Evolutionary conservation across 2,888 invertebrate genomes (phyloP), one percentile per base, ranked within the genome.

Genomic region (Ellobium chinense): DNA sequence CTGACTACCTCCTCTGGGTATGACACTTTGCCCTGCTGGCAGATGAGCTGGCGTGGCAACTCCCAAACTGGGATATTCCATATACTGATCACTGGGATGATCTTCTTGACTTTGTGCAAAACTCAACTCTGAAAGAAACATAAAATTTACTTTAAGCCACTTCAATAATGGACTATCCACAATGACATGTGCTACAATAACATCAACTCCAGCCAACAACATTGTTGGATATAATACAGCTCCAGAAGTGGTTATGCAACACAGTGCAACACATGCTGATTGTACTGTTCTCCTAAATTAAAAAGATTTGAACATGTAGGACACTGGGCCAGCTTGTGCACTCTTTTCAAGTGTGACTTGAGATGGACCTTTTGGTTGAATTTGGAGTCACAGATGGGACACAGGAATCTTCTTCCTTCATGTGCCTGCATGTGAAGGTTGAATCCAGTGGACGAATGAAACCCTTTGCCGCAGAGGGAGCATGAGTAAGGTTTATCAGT

Each of bases 341-440:
- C 68, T 24, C 54, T 58, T 18, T 80, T 74, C 37, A 80, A 31
- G 34, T 80, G 80, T 4, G 65, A 37, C 62, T 80, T 80, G 27
- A 80, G 80, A 54, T 80, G 80, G 63, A 66, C 66, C 34, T 80
- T 80, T 14, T 68, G 75, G 37, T 75, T 80, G 69, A 80, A 80
- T 21, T 31, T 75, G 14, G 75, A 69, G 60, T 68, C 75, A 69
- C 80, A 80, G 29, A 68, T 58, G 24, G 73, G 34, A 46, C 80
- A 80, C 58, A 62, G 39, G 24, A 75, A 80, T 27, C 31, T 60
- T 7, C 74, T 36, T 9, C 75, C 69, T 58, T 68, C 65, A 31
- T 80, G 80, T 34, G 74, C 80, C 31, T 72, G 66, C 72, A 60
- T 74, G 36, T 80, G 80, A 12, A 65, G 68, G 21, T 74, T 73